phyloP scores from a whole-genome alignment of 2,888 invertebrate genomes.

The Polietes domitor region DNA sequence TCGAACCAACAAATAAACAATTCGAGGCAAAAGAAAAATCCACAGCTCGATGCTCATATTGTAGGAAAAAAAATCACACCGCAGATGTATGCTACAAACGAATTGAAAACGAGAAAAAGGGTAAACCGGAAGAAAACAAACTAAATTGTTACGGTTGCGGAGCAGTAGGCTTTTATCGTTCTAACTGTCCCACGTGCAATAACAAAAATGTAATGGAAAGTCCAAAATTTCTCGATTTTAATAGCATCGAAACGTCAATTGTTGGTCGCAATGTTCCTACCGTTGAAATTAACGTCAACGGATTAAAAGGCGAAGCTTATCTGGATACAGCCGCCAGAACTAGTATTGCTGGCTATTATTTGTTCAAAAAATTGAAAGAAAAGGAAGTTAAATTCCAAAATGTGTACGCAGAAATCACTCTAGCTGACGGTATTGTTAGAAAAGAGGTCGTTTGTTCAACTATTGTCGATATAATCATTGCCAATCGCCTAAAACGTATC shows the following conservation, averaged over 20 bases:
- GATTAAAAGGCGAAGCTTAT: slow-evolving; percentile 17
- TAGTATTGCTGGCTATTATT: slow-evolving; percentile 51
- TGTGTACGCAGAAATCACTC: slow-evolving; percentile 9
- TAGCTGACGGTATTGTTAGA: not conserved
- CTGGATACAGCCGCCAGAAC: slow-evolving; percentile 41
- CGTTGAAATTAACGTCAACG: not conserved
- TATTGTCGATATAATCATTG: slow-evolving; percentile 16
- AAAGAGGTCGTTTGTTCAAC: slow-evolving; percentile 43
- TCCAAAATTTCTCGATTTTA: slow-evolving; percentile 37
- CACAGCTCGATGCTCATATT: not conserved
- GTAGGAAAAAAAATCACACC: slow-evolving; percentile 9
- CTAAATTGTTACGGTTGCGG: slow-evolving; percentile 43
- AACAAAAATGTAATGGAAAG: no score
- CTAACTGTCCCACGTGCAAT: no score
- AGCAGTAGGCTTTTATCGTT: slow-evolving; percentile 19
- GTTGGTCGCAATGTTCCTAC: slow-evolving; percentile 3
- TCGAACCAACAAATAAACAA: not conserved
- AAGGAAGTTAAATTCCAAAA: not conserved
- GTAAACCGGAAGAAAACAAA: not conserved
- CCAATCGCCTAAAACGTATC: slow-evolving; percentile 21
- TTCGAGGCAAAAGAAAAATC: not conserved
- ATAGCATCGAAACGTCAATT: not conserved
- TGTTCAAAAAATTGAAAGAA: slow-evolving; percentile 11
- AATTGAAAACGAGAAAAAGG: not conserved
- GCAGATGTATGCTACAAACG: slow-evolving; percentile 1